These are phyloP conservation scores for Rotaria socialis DNA, from an alignment of 2,888 invertebrate species.

Conservation along the genomic window DNA sequence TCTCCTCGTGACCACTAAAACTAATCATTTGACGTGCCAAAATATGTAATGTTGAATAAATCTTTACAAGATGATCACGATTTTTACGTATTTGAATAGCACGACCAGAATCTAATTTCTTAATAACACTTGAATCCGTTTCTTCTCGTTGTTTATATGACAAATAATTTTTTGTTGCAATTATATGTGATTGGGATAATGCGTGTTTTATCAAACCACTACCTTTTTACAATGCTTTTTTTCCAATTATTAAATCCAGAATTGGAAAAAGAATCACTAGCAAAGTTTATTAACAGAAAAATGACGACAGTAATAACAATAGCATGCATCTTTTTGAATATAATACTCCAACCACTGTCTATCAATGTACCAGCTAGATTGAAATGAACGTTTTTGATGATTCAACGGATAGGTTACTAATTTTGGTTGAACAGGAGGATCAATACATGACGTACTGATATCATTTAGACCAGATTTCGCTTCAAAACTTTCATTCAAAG, in stretches of 20 bases:
- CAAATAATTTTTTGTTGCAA: too few relatives aligned
- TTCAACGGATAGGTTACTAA: background rate
- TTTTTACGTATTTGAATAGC: too few relatives aligned
- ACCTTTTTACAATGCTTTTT: background rate
- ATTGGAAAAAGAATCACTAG: background rate
- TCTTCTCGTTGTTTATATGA: background rate
- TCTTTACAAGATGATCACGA: constrained; percentile 9
- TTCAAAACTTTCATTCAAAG: background rate
- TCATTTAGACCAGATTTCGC: background rate
- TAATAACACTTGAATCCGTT: too few relatives aligned
- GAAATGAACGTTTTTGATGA: background rate
- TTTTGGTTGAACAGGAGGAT: background rate
- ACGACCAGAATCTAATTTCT: too few relatives aligned
- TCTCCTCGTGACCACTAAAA: background rate
- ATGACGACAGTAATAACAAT: background rate
- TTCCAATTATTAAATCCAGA: background rate
- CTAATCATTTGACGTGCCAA: background rate
- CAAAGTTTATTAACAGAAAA: background rate
- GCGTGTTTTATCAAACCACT: background rate
- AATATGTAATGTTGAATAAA: background rate
- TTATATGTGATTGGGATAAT: background rate
- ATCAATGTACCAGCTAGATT: too few relatives aligned
- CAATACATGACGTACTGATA: background rate
- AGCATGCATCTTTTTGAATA: background rate
- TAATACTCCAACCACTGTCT: too few relatives aligned